Conservation (phyloP, 2,888 invertebrate species). For the Ectropis crepuscularia region DNA sequence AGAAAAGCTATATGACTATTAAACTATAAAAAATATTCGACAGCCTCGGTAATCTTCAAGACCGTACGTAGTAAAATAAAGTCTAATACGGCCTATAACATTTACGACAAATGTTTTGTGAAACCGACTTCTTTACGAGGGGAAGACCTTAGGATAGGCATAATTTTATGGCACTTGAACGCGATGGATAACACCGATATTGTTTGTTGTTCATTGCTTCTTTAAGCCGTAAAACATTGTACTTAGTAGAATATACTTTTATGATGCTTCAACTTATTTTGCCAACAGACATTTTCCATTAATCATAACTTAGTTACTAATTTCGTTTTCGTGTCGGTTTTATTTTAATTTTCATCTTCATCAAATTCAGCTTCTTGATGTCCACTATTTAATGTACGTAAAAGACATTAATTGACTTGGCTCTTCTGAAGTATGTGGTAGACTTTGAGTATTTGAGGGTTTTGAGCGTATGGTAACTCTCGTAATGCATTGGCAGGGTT, state of each 20-base stretch:
- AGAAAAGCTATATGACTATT: no score
- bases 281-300: no score
- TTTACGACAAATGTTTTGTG: slow-evolving; percentile 16
- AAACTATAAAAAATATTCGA: not conserved
- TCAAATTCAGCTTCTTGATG: no score
- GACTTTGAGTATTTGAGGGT: no score
- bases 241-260: not conserved
- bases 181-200: slow-evolving; percentile 1
- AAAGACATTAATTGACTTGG: no score
- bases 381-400: no score
- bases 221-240: slow-evolving; percentile 3
- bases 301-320: no score
- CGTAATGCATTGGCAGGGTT: no score
- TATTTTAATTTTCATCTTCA: no score
- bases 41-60: not conserved
- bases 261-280: not conserved
- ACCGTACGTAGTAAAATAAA: slow-evolving; percentile 1
- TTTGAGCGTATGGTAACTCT: no score
- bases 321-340: no score
- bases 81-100: slow-evolving; percentile 1
- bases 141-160: slow-evolving; percentile 7
- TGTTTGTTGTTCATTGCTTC: slow-evolving; percentile 6
- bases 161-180: slow-evolving; percentile 13
- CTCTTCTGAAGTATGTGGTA: no score
- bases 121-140: slow-evolving; percentile 3